Evolutionary conservation across 2,113 vertebrate genomes (phyloP).

Genomic region (Myodes glareolus): DNA sequence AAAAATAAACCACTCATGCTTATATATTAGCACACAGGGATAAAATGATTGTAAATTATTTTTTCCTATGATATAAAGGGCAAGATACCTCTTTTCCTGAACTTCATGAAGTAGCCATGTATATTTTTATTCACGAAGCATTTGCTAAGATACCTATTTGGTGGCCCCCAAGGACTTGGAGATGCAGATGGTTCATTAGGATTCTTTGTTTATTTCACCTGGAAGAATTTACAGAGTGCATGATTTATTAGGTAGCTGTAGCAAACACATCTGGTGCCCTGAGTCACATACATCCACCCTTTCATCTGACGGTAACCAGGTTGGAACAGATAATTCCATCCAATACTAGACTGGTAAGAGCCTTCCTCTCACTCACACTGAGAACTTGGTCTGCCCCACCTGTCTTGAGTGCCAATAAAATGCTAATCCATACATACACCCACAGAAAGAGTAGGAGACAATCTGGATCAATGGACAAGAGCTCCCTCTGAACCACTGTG

Average conservation of each 20-base stretch:
- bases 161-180: conserved; percentile 21
- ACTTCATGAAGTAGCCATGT: conserved; percentile 44
- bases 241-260: conserved; percentile 73
- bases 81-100: conserved; percentile 33
- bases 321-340: conserved; percentile 7
- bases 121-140: conserved; percentile 49
- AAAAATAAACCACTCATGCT: not conserved
- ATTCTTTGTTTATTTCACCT: conserved; percentile 73
- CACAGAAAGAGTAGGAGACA: not conserved
- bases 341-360: conserved; percentile 4
- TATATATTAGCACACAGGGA: not conserved
- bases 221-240: conserved; percentile 67
- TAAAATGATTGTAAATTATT: conserved; percentile 29
- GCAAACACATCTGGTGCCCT: conserved; percentile 67
- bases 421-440: not conserved
- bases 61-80: not conserved
- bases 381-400: not conserved
- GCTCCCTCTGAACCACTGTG: not conserved
- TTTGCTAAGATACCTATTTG: conserved; percentile 41
- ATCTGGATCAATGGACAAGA: conserved; percentile 9
- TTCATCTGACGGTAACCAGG: conserved; percentile 48
- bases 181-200: conserved; percentile 50
- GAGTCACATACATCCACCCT: not conserved
- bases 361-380: not conserved
- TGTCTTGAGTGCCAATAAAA: not conserved